Percentiles rank a stretch among this genome's conserved stretches.
Evolutionary conservation across 1,140 invertebrate genomes (phyloP).

Genomic region (Drosophila arawakana): DNA sequence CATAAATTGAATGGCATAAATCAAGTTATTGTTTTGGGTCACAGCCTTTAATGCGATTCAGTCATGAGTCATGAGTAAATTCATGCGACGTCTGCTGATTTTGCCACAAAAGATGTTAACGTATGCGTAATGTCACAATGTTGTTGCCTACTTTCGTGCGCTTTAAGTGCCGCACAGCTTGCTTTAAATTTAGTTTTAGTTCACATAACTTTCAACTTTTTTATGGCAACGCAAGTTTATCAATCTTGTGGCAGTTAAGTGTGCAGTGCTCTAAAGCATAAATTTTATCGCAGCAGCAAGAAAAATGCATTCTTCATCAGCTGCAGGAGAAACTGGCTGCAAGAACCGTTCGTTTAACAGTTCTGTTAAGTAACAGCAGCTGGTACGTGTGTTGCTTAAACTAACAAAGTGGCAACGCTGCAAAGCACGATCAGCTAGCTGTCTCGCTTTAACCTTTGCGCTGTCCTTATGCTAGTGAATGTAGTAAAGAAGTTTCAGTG

Average conservation of each 20-base stretch:
- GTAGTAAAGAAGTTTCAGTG: too few relatives aligned
- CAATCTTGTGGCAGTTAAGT: slow-evolving; percentile 1
- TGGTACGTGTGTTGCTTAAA: not conserved
- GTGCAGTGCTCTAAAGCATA: not conserved
- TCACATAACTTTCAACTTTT: not conserved
- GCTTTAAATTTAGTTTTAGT: not conserved
- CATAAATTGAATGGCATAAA: slow-evolving; percentile 64
- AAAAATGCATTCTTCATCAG: not conserved
- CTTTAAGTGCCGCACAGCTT: not conserved
- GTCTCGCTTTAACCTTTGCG: not conserved
- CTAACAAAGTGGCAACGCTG: too few relatives aligned
- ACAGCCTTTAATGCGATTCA: slow-evolving; percentile 48
- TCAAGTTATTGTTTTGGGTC: slow-evolving; percentile 54
- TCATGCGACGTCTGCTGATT: not conserved
- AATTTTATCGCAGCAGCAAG: not conserved
- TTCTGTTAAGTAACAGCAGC: not conserved
- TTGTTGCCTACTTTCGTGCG: slow-evolving; percentile 15
- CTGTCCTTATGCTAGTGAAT: not conserved
- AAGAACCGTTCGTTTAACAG: not conserved
- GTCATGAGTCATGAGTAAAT: slow-evolving; percentile 8
- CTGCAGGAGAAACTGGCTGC: not conserved
- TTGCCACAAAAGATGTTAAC: slow-evolving; percentile 5
- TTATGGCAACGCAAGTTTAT: slow-evolving; percentile 17
- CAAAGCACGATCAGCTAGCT: not conserved
- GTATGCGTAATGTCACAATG: not conserved